Percentiles rank a stretch among this genome's conserved stretches.
These are phyloP conservation scores for Torymus auratus DNA, from an alignment of 2,888 invertebrate genomes.

Conservation along the genomic window DNA sequence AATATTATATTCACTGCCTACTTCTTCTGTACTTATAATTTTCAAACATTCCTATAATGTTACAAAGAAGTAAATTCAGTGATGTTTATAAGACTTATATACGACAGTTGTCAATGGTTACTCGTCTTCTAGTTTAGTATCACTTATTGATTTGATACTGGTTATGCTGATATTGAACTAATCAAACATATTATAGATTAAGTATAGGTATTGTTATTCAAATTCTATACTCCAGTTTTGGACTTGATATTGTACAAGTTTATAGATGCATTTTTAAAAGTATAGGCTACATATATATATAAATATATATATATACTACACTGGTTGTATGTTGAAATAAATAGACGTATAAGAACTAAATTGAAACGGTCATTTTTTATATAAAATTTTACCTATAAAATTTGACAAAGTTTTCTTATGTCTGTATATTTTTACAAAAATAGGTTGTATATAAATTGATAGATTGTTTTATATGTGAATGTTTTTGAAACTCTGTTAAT, in stretches of 20 bases:
- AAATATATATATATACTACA: background rate
- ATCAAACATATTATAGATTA: constrained; percentile 17
- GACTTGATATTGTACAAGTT: constrained; percentile 37
- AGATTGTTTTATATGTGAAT: too few relatives aligned
- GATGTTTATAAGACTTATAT: constrained; percentile 31
- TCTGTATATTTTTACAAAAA: too few relatives aligned
- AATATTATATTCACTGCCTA: background rate
- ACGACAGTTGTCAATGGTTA: background rate
- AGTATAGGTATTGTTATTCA: constrained; percentile 15
- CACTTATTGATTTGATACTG: constrained; percentile 22
- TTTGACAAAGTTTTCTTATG: too few relatives aligned
- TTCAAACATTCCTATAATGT: constrained; percentile 45
- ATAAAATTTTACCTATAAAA: too few relatives aligned
- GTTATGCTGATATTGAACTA: background rate
- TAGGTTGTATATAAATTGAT: too few relatives aligned
- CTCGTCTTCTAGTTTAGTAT: constrained; percentile 15
- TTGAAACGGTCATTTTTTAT: too few relatives aligned
- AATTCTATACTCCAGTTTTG: constrained; percentile 42
- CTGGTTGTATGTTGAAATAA: constrained; percentile 51
- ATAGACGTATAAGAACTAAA: constrained; percentile 22
- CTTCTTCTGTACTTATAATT: too few relatives aligned
- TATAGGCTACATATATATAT: constrained; percentile 12
- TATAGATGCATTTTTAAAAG: constrained; percentile 40
- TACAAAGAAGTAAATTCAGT: constrained; percentile 41
- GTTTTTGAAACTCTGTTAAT: too few relatives aligned